Evolutionary conservation across 2,888 invertebrate species (phyloP).

Genomic region (Cheilosia vulpina): DNA sequence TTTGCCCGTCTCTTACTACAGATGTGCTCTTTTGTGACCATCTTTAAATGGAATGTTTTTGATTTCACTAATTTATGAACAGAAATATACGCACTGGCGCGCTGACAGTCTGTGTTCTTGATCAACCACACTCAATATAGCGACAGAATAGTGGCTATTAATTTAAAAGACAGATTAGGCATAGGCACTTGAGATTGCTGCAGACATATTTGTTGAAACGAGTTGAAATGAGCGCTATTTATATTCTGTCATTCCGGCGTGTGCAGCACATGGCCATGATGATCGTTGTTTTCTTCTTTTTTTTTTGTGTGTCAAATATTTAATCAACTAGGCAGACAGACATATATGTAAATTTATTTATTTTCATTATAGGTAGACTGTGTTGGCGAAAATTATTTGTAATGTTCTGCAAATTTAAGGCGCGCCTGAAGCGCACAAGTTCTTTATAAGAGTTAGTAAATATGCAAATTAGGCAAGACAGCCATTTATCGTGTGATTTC

Average conservation of each 20-base stretch:
- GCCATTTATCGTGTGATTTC: neutral
- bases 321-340: constrained; percentile 5
- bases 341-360: neutral
- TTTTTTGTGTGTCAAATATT: constrained; percentile 19
- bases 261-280: constrained; percentile 4
- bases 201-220: neutral
- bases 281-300: neutral
- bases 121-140: neutral
- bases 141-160: constrained; percentile 5
- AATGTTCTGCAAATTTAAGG: constrained; percentile 20
- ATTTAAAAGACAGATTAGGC: constrained; percentile 7
- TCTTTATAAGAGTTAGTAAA: neutral
- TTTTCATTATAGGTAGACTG: neutral
- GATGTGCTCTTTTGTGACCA: neutral
- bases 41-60: neutral
- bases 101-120: neutral
- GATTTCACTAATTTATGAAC: constrained; percentile 1
- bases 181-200: constrained; percentile 21
- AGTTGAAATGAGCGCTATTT: constrained; percentile 22
- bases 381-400: constrained; percentile 24
- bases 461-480: constrained; percentile 23
- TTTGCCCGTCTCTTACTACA: neutral
- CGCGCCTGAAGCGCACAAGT: constrained; percentile 20
- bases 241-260: constrained; percentile 2
- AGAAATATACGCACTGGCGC: neutral